Base-by-base conservation (phyloP, 2,113 vertebrate genomes). In the Oncorhynchus masou region DNA sequence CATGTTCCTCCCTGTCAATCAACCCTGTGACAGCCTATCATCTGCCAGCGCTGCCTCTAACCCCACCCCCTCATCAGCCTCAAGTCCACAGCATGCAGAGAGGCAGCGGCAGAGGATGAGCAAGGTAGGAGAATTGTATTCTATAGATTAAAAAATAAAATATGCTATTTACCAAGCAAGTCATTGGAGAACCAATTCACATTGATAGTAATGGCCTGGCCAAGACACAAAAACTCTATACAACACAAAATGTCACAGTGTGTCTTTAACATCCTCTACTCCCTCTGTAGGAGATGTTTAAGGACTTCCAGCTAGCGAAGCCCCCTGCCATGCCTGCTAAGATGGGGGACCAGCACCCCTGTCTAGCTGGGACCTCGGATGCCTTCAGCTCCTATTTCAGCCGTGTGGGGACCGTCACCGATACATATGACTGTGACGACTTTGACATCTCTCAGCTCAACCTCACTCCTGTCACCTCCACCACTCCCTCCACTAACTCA, bases 371-470 rank as follows among this genome's bases (percentile, higher is more conserved):
- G 91, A 98, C 97, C 93, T 97, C 97, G 89, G 97, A 98, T 84
- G 97, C 97, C 89, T 99, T 99, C 95, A 97, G 95, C 93, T 93
- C 92, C 93, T 99, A 98, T 90, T 99, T 99, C 93, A 97, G 84
- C 95, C 97, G 96, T 87, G 97, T 98, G 91, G 97, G 97, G 88
- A 92, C 97, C 86, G 96, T 95, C 84, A 96, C 97, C 94, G 97
- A 99, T 87, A 94, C 95, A 67, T 97, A 99, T 73, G 97, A 99
- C 95, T 98, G 97, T 90, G 97, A 99, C 76, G 97, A 99, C 94
- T 99, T 98, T 78, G 97, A 99, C 93, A 99, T 99, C 91, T 98
- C 97, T 84, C 97, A 99, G 89, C 94, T 99, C 95, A 99, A 98
- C 90, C 95, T 99, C 93, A 99, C 97, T 64, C 97, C 97, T 48